phyloP scores from a whole-genome alignment of 2,113 vertebrate species.

The Salvelinus fontinalis region DNA sequence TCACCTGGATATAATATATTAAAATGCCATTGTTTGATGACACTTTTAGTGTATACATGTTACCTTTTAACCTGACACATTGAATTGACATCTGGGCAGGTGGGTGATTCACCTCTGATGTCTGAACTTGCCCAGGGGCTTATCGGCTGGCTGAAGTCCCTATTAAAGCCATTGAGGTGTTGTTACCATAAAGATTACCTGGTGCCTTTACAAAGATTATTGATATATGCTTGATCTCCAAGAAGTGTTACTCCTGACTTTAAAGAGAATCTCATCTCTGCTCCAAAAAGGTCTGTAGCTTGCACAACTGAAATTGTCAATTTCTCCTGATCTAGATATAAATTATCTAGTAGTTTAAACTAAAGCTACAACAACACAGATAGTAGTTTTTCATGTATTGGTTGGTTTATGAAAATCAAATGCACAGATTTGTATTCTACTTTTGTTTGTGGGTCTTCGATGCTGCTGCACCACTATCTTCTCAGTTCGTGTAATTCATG shows the following conservation, averaged over 20 bases:
- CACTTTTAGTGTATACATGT: constrained; percentile 7
- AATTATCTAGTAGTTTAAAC: too few relatives aligned
- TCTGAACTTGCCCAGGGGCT: background rate
- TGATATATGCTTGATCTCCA: background rate
- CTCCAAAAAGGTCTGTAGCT: background rate
- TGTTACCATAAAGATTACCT: constrained; percentile 35
- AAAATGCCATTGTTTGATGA: background rate
- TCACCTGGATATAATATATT: background rate
- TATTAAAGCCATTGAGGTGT: constrained; percentile 6
- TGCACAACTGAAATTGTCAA: background rate
- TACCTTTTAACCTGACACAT: constrained; percentile 4
- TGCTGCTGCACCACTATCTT: constrained; percentile 48
- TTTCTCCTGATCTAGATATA: background rate
- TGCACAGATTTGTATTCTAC: background rate
- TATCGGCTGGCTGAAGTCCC: constrained; percentile 38
- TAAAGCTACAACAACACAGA: too few relatives aligned
- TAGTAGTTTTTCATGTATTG: background rate
- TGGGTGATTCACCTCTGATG: background rate
- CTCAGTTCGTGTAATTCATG: constrained; percentile 15
- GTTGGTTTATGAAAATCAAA: background rate
- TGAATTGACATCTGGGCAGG: background rate
- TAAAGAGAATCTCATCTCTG: background rate
- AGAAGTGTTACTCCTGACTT: background rate
- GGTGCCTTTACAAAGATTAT: constrained; percentile 52
- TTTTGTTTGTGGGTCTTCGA: constrained; percentile 10